These are phyloP conservation scores for Aradophagus sp. DNA, from an alignment of 1,140 invertebrate genomes.

Conservation along the genomic window DNA sequence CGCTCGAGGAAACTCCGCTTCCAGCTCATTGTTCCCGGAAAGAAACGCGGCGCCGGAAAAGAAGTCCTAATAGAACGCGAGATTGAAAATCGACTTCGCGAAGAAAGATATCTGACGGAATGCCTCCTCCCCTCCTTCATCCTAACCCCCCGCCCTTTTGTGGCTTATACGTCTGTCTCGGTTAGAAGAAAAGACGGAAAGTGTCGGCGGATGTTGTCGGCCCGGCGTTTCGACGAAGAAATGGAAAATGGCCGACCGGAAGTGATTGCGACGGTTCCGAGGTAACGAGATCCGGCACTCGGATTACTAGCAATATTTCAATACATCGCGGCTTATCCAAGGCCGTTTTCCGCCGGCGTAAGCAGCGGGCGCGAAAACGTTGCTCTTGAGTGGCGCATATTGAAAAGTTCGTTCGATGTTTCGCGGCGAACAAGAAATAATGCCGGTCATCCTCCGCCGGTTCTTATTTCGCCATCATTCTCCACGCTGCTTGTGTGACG, in stretches of 20 bases:
- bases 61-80: no score
- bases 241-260: slow-evolving; percentile 45
- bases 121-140: no score
- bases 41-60: no score
- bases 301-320: slow-evolving; percentile 51
- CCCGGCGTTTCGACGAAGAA: slow-evolving; percentile 1
- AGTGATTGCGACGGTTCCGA: slow-evolving; percentile 31
- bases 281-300: slow-evolving; percentile 51
- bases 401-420: slow-evolving; percentile 25
- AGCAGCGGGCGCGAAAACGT: slow-evolving; percentile 35
- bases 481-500: slow-evolving; percentile 1
- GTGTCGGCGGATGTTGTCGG: slow-evolving; percentile 27
- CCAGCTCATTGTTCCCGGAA: no score
- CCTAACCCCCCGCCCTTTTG: no score
- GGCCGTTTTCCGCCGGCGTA: slow-evolving; percentile 43
- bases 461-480: slow-evolving; percentile 12
- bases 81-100: no score
- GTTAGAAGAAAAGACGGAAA: slow-evolving; percentile 5
- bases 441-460: slow-evolving; percentile 20
- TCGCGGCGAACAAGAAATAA: slow-evolving; percentile 44
- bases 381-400: slow-evolving; percentile 11
- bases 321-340: slow-evolving; percentile 40
- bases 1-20: no score
- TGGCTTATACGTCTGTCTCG: no score
- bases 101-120: no score